Base-by-base conservation (phyloP, 1,140 invertebrate species). In the Solen grandis region DNA sequence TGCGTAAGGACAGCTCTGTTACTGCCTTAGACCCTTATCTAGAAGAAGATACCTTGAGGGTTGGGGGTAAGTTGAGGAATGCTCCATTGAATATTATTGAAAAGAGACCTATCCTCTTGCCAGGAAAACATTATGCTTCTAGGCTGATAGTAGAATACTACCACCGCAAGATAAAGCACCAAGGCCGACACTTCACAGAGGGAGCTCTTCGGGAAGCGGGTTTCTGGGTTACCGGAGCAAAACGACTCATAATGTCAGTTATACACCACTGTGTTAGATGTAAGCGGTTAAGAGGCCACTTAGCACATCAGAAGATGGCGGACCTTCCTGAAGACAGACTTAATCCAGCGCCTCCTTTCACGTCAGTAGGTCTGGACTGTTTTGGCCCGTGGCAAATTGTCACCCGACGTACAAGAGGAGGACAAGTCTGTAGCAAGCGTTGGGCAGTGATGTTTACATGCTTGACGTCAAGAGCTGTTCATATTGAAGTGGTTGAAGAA, bases 401-500 rank as follows among this genome's bases (percentile, higher is more conserved):
- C 8, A 16, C 59, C 25, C 38, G 68, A 22, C 35, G 73, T 22
- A 81, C 81, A 16, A 73, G 77, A n/a, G 84, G 84, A 27, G 77
- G 77, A 8, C 14, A 22, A 14, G 31, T 74, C n/a, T 27, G 79
- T 1, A 46, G 35, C 35, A 86, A 85, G 41, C 19, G 83, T 60
- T 87, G 80, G 84, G 86, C 72, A 50, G 57, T 81, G 5, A 46
- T 86, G 14, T 85, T 87, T 68, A 86, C 77, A 16, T 86, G 84
- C 65, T 35, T 85, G 27, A 38, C 46, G 10, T 50, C 57, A 0
- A 57, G 82, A 27, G 78, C 77, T 16, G 69, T 84, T n/a, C 84
- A 87, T 66, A 82, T 87, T 36, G 79, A 87, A 57, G 35, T 85
- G n/a, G 33, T 87, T 16, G 79, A 84, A 14, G 79, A 81, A n/a